Percentiles rank a stretch among this genome's conserved stretches.
phyloP scores from a whole-genome alignment of 2,888 invertebrate species.

The Ochropleura plecta region DNA sequence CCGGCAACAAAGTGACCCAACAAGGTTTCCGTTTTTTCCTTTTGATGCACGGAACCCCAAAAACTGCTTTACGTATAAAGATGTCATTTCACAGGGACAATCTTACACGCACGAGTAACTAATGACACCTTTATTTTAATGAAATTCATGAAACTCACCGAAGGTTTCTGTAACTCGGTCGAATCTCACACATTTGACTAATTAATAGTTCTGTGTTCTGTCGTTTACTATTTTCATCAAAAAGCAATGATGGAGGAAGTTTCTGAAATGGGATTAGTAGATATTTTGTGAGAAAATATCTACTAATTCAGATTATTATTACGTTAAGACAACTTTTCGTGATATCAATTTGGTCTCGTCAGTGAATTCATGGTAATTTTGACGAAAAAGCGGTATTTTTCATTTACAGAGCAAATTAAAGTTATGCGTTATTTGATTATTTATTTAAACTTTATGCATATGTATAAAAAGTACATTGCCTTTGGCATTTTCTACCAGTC shows the following conservation, averaged over 20 bases:
- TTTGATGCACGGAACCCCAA: not conserved
- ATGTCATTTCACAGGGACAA: not conserved
- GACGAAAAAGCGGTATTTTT: not conserved
- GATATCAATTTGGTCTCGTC: not conserved
- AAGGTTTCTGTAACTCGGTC: constrained; percentile 13
- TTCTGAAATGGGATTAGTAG: not conserved
- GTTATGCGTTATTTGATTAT: too few species aligned
- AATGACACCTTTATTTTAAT: constrained; percentile 20
- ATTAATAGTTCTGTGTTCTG: constrained; percentile 14
- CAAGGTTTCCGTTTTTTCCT: too few species aligned
- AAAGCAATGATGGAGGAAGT: constrained; percentile 9
- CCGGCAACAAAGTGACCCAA: too few species aligned
- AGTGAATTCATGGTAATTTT: not conserved
- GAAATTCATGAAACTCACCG: constrained; percentile 29
- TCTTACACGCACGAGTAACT: constrained; percentile 26
- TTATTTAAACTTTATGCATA: too few species aligned
- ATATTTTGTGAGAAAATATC: not conserved
- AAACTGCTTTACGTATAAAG: not conserved
- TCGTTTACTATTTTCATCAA: constrained; percentile 2
- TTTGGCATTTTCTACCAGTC: too few species aligned
- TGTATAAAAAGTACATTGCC: too few species aligned
- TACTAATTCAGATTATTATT: too few species aligned
- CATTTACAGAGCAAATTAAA: not conserved
- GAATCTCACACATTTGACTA: constrained; percentile 10
- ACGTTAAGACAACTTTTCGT: not conserved